Evolutionary conservation across 2,797 vertebrate genomes (phyloP), one percentile per base, ranked within the genome.

Genomic region (Pipistrellus pipistrellus): DNA sequence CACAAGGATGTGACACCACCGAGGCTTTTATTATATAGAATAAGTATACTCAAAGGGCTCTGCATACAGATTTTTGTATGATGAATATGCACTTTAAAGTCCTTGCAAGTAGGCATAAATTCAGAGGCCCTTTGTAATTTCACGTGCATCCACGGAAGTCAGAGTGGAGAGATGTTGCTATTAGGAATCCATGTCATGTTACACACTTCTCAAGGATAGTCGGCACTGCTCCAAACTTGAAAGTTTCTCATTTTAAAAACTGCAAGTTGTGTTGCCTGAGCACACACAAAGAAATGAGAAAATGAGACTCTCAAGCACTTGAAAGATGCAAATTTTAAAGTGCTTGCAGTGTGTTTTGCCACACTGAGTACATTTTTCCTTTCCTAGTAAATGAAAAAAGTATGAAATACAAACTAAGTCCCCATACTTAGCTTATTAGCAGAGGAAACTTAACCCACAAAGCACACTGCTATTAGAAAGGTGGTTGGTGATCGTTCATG

Each of bases 321-420:
- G 51, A 76, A 96, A 64, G 41, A 76, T 51, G 41, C n/a, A 71
- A 4, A 85, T 91, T 86, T 94, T 66, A 90, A 88, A 90, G 68
- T 25, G 10, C 32, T 77, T 88, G 66, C 13, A 57, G 78, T 32
- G 41, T 44, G 53, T 93, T 55, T 71, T 62, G n/a, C 35, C 35
- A 32, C 20, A 53, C 69, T 81, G 48, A 83, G 71, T 38, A 88
- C n/a, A 55, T 13, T 76, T 81, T 85, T 93, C 83, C 62, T 71
- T 95, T 80, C 32, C 82, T 88, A 68, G 51, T 90, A 94, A 95
- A 57, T 90, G 51, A 78, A 91, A 91, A 90, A 95, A 75, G 13
- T 18, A 44, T 35, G 88, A 95, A 82, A 57, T 18, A 23, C 55
- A 48, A 76, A n/a, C 44, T 41, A 27, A 53, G 69, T 32, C 10